Percentiles rank a stretch among this genome's conserved stretches.
Evolutionary conservation across 2,113 vertebrate species (phyloP).

Genomic region (Larimichthys crocea): DNA sequence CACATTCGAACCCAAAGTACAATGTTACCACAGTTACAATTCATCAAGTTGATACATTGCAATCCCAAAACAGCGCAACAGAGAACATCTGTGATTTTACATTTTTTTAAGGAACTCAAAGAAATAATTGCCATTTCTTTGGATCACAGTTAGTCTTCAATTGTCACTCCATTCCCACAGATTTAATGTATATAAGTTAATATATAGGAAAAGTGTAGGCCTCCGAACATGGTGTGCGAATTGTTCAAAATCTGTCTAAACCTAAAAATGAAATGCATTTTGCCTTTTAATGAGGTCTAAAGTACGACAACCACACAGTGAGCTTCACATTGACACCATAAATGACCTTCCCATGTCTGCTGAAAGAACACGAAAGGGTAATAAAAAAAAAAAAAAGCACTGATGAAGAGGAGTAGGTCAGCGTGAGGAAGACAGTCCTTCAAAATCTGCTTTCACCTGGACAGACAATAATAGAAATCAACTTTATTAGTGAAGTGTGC

Average conservation of each 20-base stretch:
- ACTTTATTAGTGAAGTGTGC: conserved; percentile 85
- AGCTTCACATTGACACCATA: background rate
- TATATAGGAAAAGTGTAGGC: conserved; percentile 3
- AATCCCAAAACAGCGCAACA: conserved; percentile 19
- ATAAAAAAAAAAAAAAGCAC: conserved; percentile 4
- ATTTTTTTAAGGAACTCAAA: conserved; percentile 29
- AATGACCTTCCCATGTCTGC: background rate
- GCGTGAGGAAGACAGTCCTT: conserved; percentile 36
- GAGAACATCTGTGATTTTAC: conserved; percentile 40
- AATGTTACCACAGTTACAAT: conserved; percentile 51
- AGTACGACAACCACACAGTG: background rate
- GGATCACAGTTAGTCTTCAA: conserved; percentile 9
- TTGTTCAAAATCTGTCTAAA: too few species aligned
- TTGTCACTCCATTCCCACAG: background rate
- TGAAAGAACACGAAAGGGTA: conserved; percentile 16
- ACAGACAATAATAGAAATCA: conserved; percentile 82
- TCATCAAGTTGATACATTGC: conserved; percentile 54
- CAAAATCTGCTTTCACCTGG: conserved; percentile 69
- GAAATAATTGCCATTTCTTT: conserved; percentile 35
- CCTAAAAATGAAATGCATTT: background rate
- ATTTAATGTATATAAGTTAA: conserved; percentile 6
- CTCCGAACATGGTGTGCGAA: conserved; percentile 6
- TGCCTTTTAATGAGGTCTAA: background rate
- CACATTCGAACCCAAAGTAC: conserved; percentile 81
- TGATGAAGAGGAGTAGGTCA: conserved; percentile 50